Evolutionary conservation across 2,113 vertebrate genomes (phyloP).

Genomic region (Melanerpes formicivorus): DNA sequence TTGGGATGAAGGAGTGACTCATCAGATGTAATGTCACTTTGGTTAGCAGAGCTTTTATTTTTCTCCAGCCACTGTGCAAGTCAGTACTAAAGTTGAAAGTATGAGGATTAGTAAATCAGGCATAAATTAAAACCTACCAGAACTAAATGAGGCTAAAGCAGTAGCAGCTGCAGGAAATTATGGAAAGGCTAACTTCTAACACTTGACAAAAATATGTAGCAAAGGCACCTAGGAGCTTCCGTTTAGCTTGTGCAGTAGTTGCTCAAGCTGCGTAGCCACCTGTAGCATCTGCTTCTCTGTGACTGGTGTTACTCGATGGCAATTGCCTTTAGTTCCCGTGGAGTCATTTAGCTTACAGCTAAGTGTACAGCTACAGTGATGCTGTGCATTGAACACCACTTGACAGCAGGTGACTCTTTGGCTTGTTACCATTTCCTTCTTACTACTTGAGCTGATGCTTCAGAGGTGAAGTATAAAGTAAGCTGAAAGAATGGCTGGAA

Average conservation of each 20-base stretch:
- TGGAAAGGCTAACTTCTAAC: background rate
- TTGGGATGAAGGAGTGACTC: background rate
- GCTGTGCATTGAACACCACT: background rate
- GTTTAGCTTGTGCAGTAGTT: background rate
- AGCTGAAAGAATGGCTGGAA: background rate
- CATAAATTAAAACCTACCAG: background rate
- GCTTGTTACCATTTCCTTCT: background rate
- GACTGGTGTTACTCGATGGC: background rate
- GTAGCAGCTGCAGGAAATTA: background rate
- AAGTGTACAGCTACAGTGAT: accelerated
- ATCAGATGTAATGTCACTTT: background rate
- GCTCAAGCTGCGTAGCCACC: background rate
- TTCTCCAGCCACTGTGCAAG: background rate
- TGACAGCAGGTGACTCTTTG: background rate
- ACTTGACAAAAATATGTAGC: background rate
- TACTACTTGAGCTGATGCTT: background rate
- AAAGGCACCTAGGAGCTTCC: background rate
- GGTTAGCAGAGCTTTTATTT: background rate
- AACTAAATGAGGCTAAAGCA: background rate
- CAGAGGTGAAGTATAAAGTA: background rate
- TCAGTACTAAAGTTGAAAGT: background rate
- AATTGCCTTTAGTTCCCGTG: background rate
- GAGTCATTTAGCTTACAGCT: background rate
- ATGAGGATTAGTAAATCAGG: background rate
- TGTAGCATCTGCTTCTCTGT: background rate